These are phyloP conservation scores for Sigmodon hispidus DNA, from an alignment of 2,113 vertebrate genomes.

Conservation along the genomic window DNA sequence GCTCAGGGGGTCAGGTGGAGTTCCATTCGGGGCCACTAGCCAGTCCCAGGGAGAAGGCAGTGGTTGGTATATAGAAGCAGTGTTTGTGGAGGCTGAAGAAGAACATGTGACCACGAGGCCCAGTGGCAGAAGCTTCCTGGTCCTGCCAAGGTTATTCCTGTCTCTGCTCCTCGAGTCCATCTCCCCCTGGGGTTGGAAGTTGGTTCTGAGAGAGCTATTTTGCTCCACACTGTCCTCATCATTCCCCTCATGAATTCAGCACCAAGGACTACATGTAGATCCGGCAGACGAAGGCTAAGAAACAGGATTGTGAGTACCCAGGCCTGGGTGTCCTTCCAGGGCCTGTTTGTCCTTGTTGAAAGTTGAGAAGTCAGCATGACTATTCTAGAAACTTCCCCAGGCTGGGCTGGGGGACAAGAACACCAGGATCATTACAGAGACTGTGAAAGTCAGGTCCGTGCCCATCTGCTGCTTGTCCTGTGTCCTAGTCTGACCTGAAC, in stretches of 20 bases:
- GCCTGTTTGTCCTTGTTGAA: background rate
- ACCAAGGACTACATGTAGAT: background rate
- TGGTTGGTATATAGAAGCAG: background rate
- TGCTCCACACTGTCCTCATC: background rate
- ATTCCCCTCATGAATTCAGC: background rate
- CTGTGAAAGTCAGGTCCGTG: background rate
- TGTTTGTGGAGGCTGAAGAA: background rate
- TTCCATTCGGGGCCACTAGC: background rate
- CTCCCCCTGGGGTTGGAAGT: background rate
- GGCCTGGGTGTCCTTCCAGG: background rate
- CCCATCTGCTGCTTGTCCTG: background rate
- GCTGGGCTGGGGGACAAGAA: background rate
- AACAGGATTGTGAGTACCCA: fast-evolving
- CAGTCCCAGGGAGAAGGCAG: background rate
- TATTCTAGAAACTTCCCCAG: background rate
- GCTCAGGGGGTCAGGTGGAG: background rate
- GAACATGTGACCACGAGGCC: background rate
- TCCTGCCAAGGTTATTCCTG: background rate
- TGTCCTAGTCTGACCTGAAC: background rate
- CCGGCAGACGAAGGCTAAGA: fast-evolving
- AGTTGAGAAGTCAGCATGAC: background rate
- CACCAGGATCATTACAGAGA: background rate
- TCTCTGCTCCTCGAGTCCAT: background rate
- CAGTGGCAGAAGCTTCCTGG: background rate
- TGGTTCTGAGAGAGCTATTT: background rate